These are phyloP conservation scores for Cyprinella venusta DNA, from an alignment of 2,797 vertebrate species.

Conservation along the genomic window DNA sequence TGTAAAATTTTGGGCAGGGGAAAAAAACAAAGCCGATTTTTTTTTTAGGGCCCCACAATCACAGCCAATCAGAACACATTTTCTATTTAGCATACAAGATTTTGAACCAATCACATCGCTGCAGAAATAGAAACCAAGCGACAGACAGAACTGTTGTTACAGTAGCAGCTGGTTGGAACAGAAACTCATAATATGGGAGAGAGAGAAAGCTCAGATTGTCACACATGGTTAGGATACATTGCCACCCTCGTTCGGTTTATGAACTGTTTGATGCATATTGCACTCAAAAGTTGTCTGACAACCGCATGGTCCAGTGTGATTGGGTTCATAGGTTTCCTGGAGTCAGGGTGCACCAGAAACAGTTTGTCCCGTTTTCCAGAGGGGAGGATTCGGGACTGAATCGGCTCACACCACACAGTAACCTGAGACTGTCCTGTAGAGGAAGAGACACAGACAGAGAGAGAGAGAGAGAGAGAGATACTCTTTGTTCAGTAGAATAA, in stretches of 20 bases:
- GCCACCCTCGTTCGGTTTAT: neutral
- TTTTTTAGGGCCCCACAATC: neutral
- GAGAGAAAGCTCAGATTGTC: neutral
- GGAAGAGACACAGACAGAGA: neutral
- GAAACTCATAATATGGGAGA: constrained; percentile 6
- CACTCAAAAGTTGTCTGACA: neutral
- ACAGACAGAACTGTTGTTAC: neutral
- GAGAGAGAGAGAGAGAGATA: neutral
- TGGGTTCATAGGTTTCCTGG: neutral
- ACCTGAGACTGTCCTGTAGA: constrained; percentile 14
- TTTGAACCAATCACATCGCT: neutral
- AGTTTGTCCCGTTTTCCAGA: neutral
- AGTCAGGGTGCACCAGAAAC: neutral
- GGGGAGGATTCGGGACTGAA: neutral
- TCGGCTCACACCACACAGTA: constrained; percentile 6
- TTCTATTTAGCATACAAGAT: neutral
- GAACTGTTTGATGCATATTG: neutral
- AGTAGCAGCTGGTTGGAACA: constrained; percentile 8
- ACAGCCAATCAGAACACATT: neutral
- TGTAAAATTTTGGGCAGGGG: no score
- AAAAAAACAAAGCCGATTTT: neutral
- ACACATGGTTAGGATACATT: neutral
- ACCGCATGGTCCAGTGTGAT: neutral
- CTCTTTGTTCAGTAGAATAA: constrained; percentile 21
- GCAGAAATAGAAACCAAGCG: neutral